phyloP scores from a whole-genome alignment of 2,113 vertebrate genomes.

The Ictalurus furcatus region DNA sequence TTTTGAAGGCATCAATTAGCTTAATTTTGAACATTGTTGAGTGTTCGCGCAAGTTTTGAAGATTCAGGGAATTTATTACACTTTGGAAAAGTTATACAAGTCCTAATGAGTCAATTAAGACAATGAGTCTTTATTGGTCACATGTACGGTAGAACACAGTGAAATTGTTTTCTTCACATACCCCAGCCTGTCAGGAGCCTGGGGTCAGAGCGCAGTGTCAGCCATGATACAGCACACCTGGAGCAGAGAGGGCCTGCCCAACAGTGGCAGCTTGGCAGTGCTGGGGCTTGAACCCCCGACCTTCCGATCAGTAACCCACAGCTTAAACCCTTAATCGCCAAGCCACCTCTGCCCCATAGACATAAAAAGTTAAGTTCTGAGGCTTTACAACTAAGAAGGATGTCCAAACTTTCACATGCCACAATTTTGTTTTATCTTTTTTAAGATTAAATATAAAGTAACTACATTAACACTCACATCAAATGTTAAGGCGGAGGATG shows the following conservation, averaged over 20 bases:
- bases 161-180: too few relatives aligned
- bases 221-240: too few relatives aligned
- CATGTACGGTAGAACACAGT: too few relatives aligned
- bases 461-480: neutral
- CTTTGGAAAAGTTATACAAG: neutral
- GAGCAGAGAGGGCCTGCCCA: too few relatives aligned
- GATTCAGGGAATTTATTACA: neutral
- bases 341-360: too few relatives aligned
- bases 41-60: neutral
- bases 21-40: neutral
- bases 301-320: too few relatives aligned
- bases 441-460: neutral
- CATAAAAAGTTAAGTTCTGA: neutral
- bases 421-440: neutral
- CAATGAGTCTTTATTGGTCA: too few relatives aligned
- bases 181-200: too few relatives aligned
- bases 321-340: too few relatives aligned
- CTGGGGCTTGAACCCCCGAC: too few relatives aligned
- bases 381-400: neutral
- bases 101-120: neutral
- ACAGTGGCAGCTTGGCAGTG: too few relatives aligned
- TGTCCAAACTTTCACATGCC: neutral
- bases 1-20: neutral
- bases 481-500: neutral
- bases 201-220: too few relatives aligned